These are phyloP conservation scores for Hippoglossus stenolepis DNA, from an alignment of 2,113 vertebrate species.

Conservation along the genomic window DNA sequence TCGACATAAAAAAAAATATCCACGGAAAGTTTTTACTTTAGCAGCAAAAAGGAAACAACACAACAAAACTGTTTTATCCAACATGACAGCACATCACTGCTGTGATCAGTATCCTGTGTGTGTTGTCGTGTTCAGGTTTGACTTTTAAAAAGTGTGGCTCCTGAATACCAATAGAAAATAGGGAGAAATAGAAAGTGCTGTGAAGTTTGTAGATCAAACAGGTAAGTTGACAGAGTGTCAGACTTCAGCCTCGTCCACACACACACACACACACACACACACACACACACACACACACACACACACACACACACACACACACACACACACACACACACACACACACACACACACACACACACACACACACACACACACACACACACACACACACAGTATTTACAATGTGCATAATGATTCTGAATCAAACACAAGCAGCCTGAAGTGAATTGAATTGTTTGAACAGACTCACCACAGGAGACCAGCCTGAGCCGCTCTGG, in stretches of 20 bases:
- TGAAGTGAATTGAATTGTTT: background rate
- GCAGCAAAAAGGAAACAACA: background rate
- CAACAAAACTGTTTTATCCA: background rate
- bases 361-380: conserved; percentile 11
- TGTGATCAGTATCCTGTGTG: background rate
- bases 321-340: conserved; percentile 8
- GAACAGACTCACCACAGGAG: conserved; percentile 92
- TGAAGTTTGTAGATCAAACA: background rate
- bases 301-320: conserved; percentile 31
- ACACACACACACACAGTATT: conserved; percentile 1
- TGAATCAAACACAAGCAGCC: background rate
- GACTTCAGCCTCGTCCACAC: conserved; percentile 33
- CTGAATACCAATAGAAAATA: background rate
- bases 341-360: conserved; percentile 18
- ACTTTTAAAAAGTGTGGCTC: background rate
- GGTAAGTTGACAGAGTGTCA: background rate
- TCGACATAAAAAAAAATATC: too few relatives aligned
- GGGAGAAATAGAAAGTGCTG: background rate
- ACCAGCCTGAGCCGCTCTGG: conserved; percentile 98
- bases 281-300: too few relatives aligned
- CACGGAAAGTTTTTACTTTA: too few relatives aligned
- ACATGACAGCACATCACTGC: background rate
- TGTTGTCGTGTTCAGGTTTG: background rate
- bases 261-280: conserved; percentile 12
- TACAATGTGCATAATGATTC: background rate